Base-by-base conservation (phyloP, 1,140 invertebrate genomes). In the Lerema accius region DNA sequence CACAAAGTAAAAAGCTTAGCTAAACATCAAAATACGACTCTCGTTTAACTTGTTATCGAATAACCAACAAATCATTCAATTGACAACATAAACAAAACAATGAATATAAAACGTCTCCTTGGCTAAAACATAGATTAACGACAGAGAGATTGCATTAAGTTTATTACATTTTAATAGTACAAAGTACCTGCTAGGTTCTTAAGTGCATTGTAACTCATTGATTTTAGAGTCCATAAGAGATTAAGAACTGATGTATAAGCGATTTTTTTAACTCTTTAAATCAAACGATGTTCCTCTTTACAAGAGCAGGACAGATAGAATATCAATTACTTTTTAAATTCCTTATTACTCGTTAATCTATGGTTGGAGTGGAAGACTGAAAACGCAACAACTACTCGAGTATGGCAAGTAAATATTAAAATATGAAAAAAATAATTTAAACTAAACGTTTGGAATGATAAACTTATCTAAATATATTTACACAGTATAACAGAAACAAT, bases 361-460 rank as follows among this genome's bases (percentile, higher is more conserved):
- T 76, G 70, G 72, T 70, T 83, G 72, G 10, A 63, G 43, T 80
- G 76, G 76, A 82, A 82, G 76, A 82, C 77, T 63, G 46, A 62
- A 76, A 80, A 78, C 71, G 70, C 78, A 82, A 84, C 82, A 80
- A 76, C 78, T 80, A 82, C 71, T 58, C 69, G 79, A 84, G 71
- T 89, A 90, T 90, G 87, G 87, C 87, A 89, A 90, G 84, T 84
- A 78, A 79, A 81, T 76, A 77, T 82, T 82, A 81, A 82, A 83
- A 84, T 80, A 83, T 86, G 76, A 76, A 78, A 76, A 78, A 71
- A 82, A 82, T 80, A 85, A 85, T 78, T 83, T 86, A 86, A 82
- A 80, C 74, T 85, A 86, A 78, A 81, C 77, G 76, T 82, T 86
- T 87, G 84, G 85, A 88, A 88, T 86, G 80, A 80, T 84, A 65